phyloP scores from a whole-genome alignment of 2,113 vertebrate species.

The Erythrocercus mccallii region DNA sequence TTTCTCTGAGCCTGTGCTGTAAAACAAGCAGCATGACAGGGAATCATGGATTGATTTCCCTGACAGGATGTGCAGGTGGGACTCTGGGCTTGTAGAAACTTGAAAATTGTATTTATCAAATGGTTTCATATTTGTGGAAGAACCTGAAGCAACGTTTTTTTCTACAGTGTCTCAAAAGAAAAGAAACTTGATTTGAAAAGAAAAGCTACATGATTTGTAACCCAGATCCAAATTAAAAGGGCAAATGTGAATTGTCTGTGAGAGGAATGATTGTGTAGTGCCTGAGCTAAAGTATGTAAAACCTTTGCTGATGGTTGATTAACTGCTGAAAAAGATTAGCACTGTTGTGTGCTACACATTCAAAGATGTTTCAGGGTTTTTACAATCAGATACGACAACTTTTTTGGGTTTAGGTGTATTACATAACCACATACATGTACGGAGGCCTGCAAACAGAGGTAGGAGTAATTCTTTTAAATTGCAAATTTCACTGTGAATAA shows the following conservation, averaged over 20 bases:
- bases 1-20: not conserved
- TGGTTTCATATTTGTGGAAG: not conserved
- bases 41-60: not conserved
- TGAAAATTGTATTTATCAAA: not conserved
- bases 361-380: not conserved
- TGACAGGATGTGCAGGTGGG: not conserved
- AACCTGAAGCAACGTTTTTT: not conserved
- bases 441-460: not conserved
- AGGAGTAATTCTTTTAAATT: not conserved
- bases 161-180: not conserved
- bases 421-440: not conserved
- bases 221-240: not conserved
- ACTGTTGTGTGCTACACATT: not conserved
- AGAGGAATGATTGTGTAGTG: not conserved
- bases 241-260: not conserved
- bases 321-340: not conserved
- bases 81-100: not conserved
- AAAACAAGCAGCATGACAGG: not conserved
- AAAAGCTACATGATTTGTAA: not conserved
- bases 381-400: not conserved
- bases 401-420: not conserved
- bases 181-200: not conserved
- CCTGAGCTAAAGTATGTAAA: not conserved
- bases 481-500: not conserved
- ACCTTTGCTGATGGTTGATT: not conserved